Evolutionary conservation across 2,888 invertebrate genomes (phyloP), one percentile per base, ranked within the genome.

Genomic region (Platycheirus rosarum): DNA sequence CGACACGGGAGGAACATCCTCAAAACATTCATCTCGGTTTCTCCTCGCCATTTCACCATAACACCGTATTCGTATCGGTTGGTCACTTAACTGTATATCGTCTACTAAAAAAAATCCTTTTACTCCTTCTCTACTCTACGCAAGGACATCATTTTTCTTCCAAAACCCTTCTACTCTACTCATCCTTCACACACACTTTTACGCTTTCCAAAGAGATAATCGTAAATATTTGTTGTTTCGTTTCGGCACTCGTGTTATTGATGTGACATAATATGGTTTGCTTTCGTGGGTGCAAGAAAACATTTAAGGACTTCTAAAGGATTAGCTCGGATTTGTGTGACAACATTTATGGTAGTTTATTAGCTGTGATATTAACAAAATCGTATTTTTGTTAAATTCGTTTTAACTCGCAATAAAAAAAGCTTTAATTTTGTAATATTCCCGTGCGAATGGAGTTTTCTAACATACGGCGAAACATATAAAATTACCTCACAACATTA

Each of bases 251-350:
- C 60, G 70, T 70, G 60, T 65, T 76, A 66, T 66, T 66, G 37
- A 80, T 71, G 80, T 80, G 80, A 80, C 80, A 80, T 80, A 80
- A 80, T 80, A 44, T 66, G 53, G 75, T 70, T 60, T 44, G 29
- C 42, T 23, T 70, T 70, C 51, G 48, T 26, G 53, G 18, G 40
- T 18, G 29, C 32, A 35, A 40, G 9, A 53, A 51, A 26, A 55
- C n/a, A 49, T 35, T n/a, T n/a, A 53, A 20, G 8, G 20, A 14
- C n/a, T 73, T 40, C 35, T n/a, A 0, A 48, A 18, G 48, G 26
- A 53, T 57, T 57, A 40, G 9, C 51, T 63, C 9, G 26, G 8
- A 16, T 53, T 75, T 55, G 46, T 26, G 44, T 40, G 32, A 20
- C n/a, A 7, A 49, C 57, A 51, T 70, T 48, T 32, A 23, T 55